A percentile compares a stretch with the other conserved stretches of the same genome.
These are phyloP conservation scores for Diplosoma virens DNA, from an alignment of 23 tunicate species.

Conservation along the genomic window DNA sequence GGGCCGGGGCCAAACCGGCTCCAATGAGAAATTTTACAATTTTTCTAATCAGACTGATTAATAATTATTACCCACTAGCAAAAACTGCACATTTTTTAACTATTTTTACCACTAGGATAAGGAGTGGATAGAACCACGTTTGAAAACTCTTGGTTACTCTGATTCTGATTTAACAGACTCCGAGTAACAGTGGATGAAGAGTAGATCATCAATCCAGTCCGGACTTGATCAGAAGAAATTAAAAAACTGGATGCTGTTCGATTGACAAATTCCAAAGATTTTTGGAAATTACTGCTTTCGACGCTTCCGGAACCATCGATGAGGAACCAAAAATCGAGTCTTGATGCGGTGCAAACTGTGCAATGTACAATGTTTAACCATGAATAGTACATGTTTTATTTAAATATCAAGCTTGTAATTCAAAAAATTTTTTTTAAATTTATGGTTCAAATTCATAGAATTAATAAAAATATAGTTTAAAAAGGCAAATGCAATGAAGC, in stretches of 20 bases:
- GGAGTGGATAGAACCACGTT: conserved; percentile 24
- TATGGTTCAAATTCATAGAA: too few relatives aligned
- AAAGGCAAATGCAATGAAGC: too few relatives aligned
- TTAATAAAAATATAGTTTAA: too few relatives aligned
- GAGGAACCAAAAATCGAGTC: conserved; percentile 40
- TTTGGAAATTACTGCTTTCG: not conserved
- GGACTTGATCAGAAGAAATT: conserved; percentile 15
- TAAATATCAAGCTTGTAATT: too few relatives aligned
- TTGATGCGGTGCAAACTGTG: conserved; percentile 29
- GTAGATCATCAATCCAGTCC: conserved; percentile 37
- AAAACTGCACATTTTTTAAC: too few relatives aligned
- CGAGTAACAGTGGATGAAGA: not conserved
- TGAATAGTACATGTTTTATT: too few relatives aligned
- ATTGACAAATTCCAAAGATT: conserved; percentile 15
- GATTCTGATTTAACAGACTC: conserved; percentile 23
- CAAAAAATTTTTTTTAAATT: too few relatives aligned
- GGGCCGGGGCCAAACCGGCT: too few relatives aligned
- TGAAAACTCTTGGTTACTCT: conserved; percentile 18
- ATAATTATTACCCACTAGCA: too few relatives aligned
- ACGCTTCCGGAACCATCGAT: conserved; percentile 48
- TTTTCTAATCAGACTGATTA: too few relatives aligned
- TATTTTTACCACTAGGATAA: conserved; percentile 35
- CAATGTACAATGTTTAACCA: too few relatives aligned
- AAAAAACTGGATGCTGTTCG: conserved; percentile 1
- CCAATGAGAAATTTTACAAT: too few relatives aligned